A percentile compares a stretch with the other conserved stretches of the same genome.
Evolutionary conservation across 2,888 invertebrate species (phyloP).

Genomic region (Phortica okadai): DNA sequence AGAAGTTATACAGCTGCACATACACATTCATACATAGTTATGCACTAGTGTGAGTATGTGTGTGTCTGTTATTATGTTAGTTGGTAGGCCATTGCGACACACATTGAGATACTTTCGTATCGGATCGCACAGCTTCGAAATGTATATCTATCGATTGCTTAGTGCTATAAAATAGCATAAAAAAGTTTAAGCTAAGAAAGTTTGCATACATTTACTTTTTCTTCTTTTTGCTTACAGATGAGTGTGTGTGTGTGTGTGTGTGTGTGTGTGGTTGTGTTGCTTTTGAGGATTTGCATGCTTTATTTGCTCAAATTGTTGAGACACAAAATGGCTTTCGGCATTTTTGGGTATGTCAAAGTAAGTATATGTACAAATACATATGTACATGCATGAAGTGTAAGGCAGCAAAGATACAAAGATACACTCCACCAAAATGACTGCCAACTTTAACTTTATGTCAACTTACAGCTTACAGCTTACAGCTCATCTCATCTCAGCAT

Average conservation of each 20-base stretch:
- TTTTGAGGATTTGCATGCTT: slow-evolving; percentile 20
- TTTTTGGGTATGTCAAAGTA: background rate
- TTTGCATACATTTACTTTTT: slow-evolving; percentile 8
- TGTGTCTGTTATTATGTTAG: background rate
- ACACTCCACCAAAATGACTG: background rate
- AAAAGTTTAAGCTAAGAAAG: slow-evolving; percentile 1
- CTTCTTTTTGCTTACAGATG: background rate
- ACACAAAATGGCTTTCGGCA: slow-evolving; percentile 11
- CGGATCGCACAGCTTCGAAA: background rate
- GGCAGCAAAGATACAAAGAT: background rate
- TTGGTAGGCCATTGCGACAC: background rate
- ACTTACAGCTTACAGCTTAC: background rate
- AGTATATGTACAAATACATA: background rate
- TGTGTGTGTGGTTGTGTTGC: background rate
- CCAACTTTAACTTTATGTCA: background rate
- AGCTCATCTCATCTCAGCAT: no score
- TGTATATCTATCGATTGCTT: slow-evolving; percentile 10
- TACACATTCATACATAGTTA: background rate
- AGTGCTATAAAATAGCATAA: background rate
- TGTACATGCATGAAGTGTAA: background rate
- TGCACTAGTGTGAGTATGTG: background rate
- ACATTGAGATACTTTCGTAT: background rate
- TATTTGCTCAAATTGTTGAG: slow-evolving; percentile 18
- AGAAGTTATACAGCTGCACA: slow-evolving; percentile 15
- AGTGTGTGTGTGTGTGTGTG: background rate